phyloP scores from a whole-genome alignment of 2,888 invertebrate genomes.

The Idaea dimidiata region DNA sequence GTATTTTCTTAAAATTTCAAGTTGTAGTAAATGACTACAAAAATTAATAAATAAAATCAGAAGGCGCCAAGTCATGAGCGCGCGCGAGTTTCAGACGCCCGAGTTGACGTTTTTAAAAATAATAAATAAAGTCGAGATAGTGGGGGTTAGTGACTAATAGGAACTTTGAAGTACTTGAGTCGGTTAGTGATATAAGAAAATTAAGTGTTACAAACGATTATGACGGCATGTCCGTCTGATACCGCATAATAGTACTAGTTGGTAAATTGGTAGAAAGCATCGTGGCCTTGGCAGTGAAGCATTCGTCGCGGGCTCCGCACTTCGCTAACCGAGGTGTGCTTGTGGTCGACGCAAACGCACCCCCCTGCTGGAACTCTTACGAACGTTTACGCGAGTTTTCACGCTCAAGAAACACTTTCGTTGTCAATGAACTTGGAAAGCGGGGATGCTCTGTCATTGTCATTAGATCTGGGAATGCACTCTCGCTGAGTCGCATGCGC shows the following conservation, averaged over 20 bases:
- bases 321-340: background rate
- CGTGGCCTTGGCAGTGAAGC: conserved; percentile 75
- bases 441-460: conserved; percentile 76
- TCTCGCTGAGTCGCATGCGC: conserved; percentile 66
- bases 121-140: too few relatives aligned
- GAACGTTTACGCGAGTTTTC: conserved; percentile 71
- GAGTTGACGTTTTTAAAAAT: too few relatives aligned
- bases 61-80: too few relatives aligned
- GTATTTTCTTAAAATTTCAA: too few relatives aligned
- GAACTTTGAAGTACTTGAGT: too few relatives aligned
- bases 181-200: too few relatives aligned
- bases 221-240: too few relatives aligned
- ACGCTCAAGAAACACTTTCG: conserved; percentile 75
- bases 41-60: too few relatives aligned
- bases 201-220: too few relatives aligned
- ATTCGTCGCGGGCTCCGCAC: conserved; percentile 13
- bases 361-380: conserved; percentile 1
- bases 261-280: conserved; percentile 64
- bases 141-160: too few relatives aligned
- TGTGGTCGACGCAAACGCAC: background rate
- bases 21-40: too few relatives aligned
- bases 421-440: conserved; percentile 81
- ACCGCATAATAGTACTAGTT: conserved; percentile 44
- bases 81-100: too few relatives aligned
- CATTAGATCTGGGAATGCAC: conserved; percentile 76